These are phyloP conservation scores for Petrolisthes manimaculis DNA, from an alignment of 2,888 invertebrate species.

Conservation along the genomic window DNA sequence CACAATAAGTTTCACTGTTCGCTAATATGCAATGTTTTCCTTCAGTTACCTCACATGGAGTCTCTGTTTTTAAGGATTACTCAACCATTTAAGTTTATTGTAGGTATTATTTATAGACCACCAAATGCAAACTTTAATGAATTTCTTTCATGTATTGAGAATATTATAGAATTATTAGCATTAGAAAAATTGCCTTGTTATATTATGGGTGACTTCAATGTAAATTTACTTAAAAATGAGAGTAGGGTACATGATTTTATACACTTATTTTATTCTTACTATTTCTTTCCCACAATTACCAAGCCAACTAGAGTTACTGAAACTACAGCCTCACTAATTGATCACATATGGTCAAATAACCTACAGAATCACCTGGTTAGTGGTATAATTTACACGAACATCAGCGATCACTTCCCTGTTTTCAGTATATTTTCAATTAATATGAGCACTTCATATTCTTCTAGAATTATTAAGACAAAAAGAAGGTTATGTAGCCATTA, in stretches of 20 bases:
- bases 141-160: not conserved
- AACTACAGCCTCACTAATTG: not conserved
- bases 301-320: not conserved
- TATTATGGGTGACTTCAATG: not conserved
- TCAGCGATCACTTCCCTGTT: not conserved
- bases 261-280: not conserved
- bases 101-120: not conserved
- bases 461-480: no score
- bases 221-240: slow-evolving; percentile 4
- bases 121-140: not conserved
- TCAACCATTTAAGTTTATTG: not conserved
- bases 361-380: not conserved
- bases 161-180: not conserved
- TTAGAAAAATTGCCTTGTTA: not conserved
- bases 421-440: slow-evolving; percentile 1
- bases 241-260: slow-evolving; percentile 9
- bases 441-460: no score
- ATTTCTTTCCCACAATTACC: not conserved
- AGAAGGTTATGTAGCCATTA: no score
- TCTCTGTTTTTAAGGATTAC: slow-evolving; percentile 1
- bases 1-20: not conserved
- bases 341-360: not conserved
- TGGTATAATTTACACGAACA: not conserved
- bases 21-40: not conserved
- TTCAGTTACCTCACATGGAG: not conserved